These are phyloP conservation scores for Cololabis saira DNA, from an alignment of 2,113 vertebrate genomes.

Conservation along the genomic window DNA sequence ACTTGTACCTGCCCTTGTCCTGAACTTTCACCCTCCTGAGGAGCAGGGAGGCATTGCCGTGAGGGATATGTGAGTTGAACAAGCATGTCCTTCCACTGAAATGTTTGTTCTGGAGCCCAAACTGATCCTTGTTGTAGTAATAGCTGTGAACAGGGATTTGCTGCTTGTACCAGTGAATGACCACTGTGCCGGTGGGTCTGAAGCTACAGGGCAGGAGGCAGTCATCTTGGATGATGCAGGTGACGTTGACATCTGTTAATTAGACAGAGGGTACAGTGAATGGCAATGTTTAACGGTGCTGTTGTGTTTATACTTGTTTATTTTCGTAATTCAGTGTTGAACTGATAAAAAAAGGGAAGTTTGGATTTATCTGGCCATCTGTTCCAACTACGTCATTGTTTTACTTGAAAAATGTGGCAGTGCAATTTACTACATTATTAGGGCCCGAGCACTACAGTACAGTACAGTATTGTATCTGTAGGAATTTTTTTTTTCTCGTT, in stretches of 20 bases:
- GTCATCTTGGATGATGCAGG: constrained; percentile 81
- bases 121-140: constrained; percentile 81
- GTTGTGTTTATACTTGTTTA: background rate
- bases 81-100: constrained; percentile 81
- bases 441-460: too few species aligned
- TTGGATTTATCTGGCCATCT: too few species aligned
- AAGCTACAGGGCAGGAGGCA: constrained; percentile 85
- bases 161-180: constrained; percentile 88
- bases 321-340: background rate
- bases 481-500: too few species aligned
- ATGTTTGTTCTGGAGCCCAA: constrained; percentile 72
- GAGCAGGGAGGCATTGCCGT: constrained; percentile 86
- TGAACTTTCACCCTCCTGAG: constrained; percentile 77
- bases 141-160: constrained; percentile 83
- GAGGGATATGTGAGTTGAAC: constrained; percentile 78
- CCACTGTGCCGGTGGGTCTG: constrained; percentile 69
- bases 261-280: constrained; percentile 8
- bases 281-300: background rate
- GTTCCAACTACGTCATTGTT: too few species aligned
- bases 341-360: too few species aligned
- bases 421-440: too few species aligned
- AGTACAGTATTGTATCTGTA: too few species aligned
- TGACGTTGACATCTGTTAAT: constrained; percentile 68
- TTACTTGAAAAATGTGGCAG: too few species aligned
- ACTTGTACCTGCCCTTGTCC: constrained; percentile 82